Percentiles rank a stretch among this genome's conserved stretches.
Conservation (phyloP, 2,113 vertebrate genomes). For the Isurus oxyrinchus region DNA sequence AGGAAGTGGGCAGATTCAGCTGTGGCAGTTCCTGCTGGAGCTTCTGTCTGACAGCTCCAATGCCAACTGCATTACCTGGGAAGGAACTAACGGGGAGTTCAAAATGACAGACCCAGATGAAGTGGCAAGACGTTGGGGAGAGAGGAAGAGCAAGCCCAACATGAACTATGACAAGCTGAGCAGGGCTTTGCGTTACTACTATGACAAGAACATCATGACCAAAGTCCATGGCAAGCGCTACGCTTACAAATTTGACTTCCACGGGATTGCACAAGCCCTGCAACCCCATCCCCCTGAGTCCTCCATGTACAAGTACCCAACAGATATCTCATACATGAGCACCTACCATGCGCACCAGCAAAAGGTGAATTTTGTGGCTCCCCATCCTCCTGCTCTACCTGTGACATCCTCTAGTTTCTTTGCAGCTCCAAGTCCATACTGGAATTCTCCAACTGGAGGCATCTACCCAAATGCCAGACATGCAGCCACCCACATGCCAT, state of each 20-base stretch:
- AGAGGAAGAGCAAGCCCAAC: constrained; percentile 79
- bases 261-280: constrained; percentile 79
- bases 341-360: constrained; percentile 76
- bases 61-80: constrained; percentile 82
- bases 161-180: constrained; percentile 90
- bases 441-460: constrained; percentile 75
- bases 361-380: constrained; percentile 83
- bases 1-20: constrained; percentile 83
- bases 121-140: constrained; percentile 80
- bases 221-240: constrained; percentile 85
- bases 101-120: constrained; percentile 83
- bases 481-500: constrained; percentile 73
- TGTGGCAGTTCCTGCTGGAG: constrained; percentile 83
- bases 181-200: constrained; percentile 80
- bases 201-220: constrained; percentile 90
- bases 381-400: constrained; percentile 68
- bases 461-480: constrained; percentile 75
- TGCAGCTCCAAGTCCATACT: constrained; percentile 70
- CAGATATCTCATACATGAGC: constrained; percentile 77
- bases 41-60: constrained; percentile 78
- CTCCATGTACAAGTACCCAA: constrained; percentile 78
- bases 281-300: constrained; percentile 79
- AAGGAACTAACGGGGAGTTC: constrained; percentile 80
- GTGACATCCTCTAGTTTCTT: constrained; percentile 79
- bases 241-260: constrained; percentile 86